Conservation (phyloP, 2,113 vertebrate genomes). For the Melierax canorus region DNA sequence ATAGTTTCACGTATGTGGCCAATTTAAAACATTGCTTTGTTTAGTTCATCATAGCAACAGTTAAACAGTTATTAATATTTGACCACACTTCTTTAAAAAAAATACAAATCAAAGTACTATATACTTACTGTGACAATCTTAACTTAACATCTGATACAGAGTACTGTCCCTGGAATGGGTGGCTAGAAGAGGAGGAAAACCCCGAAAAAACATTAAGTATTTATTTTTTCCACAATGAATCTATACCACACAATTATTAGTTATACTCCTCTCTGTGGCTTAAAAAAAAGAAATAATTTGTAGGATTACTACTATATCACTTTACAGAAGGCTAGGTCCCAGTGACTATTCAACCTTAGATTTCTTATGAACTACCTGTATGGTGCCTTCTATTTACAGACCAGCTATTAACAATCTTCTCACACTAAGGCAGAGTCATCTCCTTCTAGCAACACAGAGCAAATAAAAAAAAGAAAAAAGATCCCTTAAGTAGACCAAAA, state of each 20-base stretch:
- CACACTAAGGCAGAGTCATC: neutral
- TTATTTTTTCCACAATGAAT: neutral
- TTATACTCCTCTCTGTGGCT: neutral
- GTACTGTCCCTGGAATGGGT: conserved; percentile 97
- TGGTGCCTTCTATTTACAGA: neutral
- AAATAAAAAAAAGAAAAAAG: neutral
- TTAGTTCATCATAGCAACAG: neutral
- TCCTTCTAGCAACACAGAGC: neutral
- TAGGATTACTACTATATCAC: neutral
- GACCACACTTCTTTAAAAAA: neutral
- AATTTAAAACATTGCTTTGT: neutral
- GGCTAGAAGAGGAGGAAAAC: conserved; percentile 70
- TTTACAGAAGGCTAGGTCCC: neutral
- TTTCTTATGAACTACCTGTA: neutral
- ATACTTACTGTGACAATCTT: conserved; percentile 95
- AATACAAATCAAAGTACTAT: neutral
- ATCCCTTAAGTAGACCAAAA: neutral
- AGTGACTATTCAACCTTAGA: neutral
- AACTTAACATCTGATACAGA: conserved; percentile 93
- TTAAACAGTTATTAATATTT: neutral
- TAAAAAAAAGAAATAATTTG: neutral
- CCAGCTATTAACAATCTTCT: neutral
- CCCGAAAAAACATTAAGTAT: neutral
- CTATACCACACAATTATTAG: neutral
- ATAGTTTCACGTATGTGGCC: neutral